These are phyloP conservation scores for Phylloscopus whistleri DNA, from an alignment of 2,113 vertebrate genomes.

Conservation along the genomic window DNA sequence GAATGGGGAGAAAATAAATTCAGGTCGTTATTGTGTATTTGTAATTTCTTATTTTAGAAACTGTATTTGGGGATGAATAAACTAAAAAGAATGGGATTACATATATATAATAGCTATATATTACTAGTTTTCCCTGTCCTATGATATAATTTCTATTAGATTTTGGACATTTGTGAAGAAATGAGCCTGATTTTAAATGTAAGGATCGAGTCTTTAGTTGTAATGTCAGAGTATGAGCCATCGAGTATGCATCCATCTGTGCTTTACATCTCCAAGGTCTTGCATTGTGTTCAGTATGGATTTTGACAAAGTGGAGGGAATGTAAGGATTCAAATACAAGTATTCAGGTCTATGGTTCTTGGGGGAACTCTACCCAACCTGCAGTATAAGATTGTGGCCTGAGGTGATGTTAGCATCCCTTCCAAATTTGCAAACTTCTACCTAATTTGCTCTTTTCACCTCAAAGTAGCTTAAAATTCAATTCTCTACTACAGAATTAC, in stretches of 20 bases:
- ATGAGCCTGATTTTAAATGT: not conserved
- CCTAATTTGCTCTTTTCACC: not conserved
- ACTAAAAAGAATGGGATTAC: not conserved
- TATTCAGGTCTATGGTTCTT: not conserved
- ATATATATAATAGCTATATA: no score
- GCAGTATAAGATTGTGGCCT: not conserved
- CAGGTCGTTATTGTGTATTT: not conserved
- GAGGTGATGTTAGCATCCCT: not conserved
- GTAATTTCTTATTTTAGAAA: not conserved
- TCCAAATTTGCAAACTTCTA: not conserved
- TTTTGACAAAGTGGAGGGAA: not conserved
- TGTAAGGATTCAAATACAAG: not conserved
- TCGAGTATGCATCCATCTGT: not conserved
- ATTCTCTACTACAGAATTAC: not conserved
- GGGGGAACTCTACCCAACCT: not conserved
- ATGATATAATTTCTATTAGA: not conserved
- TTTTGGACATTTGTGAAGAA: not conserved
- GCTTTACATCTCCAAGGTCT: not conserved
- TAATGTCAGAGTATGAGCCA: not conserved
- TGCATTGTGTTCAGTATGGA: not conserved
- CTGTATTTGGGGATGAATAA: not conserved
- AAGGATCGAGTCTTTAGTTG: not conserved
- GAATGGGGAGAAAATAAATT: not conserved
- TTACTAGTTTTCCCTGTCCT: not conserved
- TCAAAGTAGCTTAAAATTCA: not conserved